A percentile compares a stretch with the other conserved stretches of the same genome.
Evolutionary conservation across 2,113 vertebrate genomes (phyloP).

Genomic region (Corydoras sp.): DNA sequence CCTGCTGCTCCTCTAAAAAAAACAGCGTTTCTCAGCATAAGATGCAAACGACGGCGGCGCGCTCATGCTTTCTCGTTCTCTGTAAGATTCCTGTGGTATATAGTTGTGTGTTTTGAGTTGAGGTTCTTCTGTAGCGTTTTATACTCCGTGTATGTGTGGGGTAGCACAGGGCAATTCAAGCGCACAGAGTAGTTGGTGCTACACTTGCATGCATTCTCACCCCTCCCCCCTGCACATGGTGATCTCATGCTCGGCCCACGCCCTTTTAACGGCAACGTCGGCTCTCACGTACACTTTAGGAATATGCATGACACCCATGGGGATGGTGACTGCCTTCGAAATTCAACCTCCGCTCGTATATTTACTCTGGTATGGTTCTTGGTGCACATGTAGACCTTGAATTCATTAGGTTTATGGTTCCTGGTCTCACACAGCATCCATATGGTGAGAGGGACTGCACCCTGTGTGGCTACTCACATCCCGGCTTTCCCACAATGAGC

Average conservation of each 20-base stretch:
- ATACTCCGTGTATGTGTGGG: background rate
- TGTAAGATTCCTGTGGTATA: background rate
- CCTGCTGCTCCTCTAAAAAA: conserved; percentile 11
- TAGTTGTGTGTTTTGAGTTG: background rate
- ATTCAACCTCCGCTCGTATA: background rate
- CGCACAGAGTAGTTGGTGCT: background rate
- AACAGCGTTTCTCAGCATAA: background rate
- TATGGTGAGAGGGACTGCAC: conserved; percentile 10
- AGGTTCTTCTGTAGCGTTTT: background rate
- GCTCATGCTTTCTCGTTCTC: background rate
- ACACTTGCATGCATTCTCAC: background rate
- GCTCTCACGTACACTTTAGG: conserved; percentile 1
- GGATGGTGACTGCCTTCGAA: background rate
- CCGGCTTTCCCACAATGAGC: background rate
- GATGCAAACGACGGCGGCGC: too few relatives aligned
- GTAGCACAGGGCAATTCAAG: background rate
- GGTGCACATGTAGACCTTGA: background rate
- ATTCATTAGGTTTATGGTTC: background rate
- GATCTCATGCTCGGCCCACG: conserved; percentile 13
- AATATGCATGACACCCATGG: background rate
- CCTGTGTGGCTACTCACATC: background rate
- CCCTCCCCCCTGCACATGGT: conserved; percentile 8
- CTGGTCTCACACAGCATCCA: conserved; percentile 21
- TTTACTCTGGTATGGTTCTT: background rate
- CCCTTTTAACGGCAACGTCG: conserved; percentile 18